Evolutionary conservation across 2,113 vertebrate species (phyloP).

Genomic region (Rostratula benghalensis): DNA sequence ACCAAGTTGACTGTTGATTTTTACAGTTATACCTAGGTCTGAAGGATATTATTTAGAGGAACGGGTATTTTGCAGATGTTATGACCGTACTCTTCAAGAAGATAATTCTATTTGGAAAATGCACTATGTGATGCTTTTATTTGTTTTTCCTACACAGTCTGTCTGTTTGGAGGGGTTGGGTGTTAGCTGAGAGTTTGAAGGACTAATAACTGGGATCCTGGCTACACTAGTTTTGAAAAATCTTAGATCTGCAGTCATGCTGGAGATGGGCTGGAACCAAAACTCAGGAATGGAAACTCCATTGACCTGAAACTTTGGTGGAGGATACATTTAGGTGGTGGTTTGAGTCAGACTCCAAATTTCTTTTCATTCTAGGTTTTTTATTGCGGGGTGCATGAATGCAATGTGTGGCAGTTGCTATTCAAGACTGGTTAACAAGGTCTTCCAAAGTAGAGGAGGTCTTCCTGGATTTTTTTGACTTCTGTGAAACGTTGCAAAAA

Average conservation of each 20-base stretch:
- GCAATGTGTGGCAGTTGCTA: not conserved
- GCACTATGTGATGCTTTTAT: not conserved
- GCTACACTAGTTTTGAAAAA: not conserved
- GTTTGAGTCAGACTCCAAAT: not conserved
- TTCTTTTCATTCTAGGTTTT: not conserved
- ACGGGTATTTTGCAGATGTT: not conserved
- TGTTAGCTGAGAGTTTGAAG: not conserved
- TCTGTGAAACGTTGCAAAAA: fast-evolving
- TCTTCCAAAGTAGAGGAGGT: not conserved
- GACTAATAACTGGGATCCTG: not conserved
- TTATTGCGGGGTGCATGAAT: not conserved
- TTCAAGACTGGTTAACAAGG: not conserved
- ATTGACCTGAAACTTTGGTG: not conserved
- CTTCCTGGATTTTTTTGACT: not conserved
- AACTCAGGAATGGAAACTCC: not conserved
- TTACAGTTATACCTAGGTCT: not conserved
- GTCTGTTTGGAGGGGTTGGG: not conserved
- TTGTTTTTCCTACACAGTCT: not conserved
- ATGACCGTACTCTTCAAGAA: not conserved
- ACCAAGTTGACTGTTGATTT: not conserved
- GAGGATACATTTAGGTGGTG: not conserved
- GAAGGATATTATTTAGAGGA: not conserved
- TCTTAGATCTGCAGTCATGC: not conserved
- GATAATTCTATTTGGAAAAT: not conserved
- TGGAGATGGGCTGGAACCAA: not conserved